Conservation (phyloP, 2,113 vertebrate genomes). For the Daubentonia madagascariensis region DNA sequence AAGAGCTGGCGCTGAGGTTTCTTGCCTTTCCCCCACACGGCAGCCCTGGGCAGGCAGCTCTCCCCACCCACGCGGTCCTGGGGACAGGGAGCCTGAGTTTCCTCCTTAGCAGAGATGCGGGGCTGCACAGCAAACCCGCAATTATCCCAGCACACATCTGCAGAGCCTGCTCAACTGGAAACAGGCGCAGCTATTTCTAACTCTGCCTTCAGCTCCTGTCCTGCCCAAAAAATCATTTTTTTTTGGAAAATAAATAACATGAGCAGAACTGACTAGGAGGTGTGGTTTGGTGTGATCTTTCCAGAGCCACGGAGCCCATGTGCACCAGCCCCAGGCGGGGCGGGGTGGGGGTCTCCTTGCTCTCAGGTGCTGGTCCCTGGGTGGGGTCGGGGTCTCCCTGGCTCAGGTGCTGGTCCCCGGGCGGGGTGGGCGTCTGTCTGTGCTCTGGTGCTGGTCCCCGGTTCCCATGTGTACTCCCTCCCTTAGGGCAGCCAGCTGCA, state of each 20-base stretch:
- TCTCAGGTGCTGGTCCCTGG: not conserved
- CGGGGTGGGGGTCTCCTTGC: not conserved
- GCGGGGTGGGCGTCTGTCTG: no score
- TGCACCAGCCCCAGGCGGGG: accelerated
- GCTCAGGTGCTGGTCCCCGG: not conserved
- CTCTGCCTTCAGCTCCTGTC: slow-evolving; percentile 67
- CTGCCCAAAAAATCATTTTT: slow-evolving; percentile 62
- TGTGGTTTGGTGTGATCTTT: not conserved
- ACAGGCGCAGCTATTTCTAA: slow-evolving; percentile 73
- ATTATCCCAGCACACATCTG: slow-evolving; percentile 74
- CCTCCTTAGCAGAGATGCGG: slow-evolving; percentile 12
- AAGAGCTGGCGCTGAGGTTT: not conserved
- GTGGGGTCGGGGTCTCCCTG: no score
- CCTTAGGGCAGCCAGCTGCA: not conserved
- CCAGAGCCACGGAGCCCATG: not conserved
- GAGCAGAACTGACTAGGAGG: slow-evolving; percentile 37
- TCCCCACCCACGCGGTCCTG: not conserved
- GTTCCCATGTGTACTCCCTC: no score
- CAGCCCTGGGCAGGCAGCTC: not conserved
- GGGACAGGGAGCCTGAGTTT: not conserved
- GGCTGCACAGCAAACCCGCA: slow-evolving; percentile 75
- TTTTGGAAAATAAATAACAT: slow-evolving; percentile 21
- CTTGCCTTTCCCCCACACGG: not conserved
- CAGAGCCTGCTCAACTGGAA: slow-evolving; percentile 77
- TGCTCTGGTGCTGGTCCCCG: not conserved